Evolutionary conservation across 2,113 vertebrate species (phyloP).

Genomic region (Halichoeres trimaculatus): DNA sequence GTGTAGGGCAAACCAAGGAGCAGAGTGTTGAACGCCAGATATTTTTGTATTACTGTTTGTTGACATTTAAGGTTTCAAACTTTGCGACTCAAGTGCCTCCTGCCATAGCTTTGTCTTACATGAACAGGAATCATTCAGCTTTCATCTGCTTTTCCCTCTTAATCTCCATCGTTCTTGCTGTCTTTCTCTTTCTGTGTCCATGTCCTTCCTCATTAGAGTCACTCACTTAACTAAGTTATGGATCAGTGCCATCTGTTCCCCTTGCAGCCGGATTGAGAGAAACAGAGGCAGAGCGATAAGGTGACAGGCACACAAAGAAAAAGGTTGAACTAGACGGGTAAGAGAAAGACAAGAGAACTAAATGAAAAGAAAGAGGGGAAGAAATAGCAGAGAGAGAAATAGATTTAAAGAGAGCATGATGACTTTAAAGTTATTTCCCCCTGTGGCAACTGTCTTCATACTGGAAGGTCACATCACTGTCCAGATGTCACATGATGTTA

Average conservation of each 20-base stretch:
- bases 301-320: slow-evolving; percentile 34
- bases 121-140: slow-evolving; percentile 11
- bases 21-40: slow-evolving; percentile 11
- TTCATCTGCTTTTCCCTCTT: slow-evolving; percentile 26
- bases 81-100: background rate
- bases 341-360: slow-evolving; percentile 1
- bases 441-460: slow-evolving; percentile 50
- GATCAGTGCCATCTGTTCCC: slow-evolving; percentile 69
- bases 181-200: slow-evolving; percentile 19
- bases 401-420: slow-evolving; percentile 33
- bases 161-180: slow-evolving; percentile 34
- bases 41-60: slow-evolving; percentile 13
- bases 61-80: slow-evolving; percentile 28
- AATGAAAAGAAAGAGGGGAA: background rate
- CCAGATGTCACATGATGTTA: slow-evolving; percentile 59
- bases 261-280: slow-evolving; percentile 36
- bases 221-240: slow-evolving; percentile 64
- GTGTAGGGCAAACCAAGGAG: slow-evolving; percentile 13
- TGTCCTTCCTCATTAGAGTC: slow-evolving; percentile 58
- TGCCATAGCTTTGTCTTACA: slow-evolving; percentile 11
- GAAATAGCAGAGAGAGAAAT: slow-evolving; percentile 6
- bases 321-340: slow-evolving; percentile 9
- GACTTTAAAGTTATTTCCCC: slow-evolving; percentile 53
- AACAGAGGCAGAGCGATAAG: slow-evolving; percentile 32
- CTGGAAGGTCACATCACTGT: slow-evolving; percentile 57